phyloP scores from a whole-genome alignment of 2,113 vertebrate species.

The Sturnus vulgaris region DNA sequence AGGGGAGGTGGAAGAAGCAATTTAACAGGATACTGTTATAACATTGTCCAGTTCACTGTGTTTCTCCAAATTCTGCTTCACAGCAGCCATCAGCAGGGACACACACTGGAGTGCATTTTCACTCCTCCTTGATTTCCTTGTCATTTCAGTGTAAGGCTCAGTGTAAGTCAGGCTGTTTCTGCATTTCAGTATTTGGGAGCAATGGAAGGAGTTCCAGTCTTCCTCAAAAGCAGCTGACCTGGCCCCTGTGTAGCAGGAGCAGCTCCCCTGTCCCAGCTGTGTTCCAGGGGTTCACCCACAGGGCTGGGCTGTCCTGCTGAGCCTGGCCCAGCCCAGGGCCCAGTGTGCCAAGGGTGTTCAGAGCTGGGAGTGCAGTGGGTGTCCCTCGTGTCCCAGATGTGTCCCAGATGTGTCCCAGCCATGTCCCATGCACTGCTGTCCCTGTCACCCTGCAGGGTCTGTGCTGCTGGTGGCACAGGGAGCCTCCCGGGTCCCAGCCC shows the following conservation, averaged over 20 bases:
- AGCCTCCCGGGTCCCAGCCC: neutral
- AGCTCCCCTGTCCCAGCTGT: neutral
- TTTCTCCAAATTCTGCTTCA: slow-evolving; percentile 11
- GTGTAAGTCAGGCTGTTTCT: neutral
- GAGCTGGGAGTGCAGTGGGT: neutral
- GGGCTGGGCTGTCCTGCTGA: neutral
- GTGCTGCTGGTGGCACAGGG: neutral
- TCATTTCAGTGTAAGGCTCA: neutral
- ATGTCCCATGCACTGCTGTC: too few species aligned
- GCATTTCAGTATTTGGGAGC: slow-evolving; percentile 14
- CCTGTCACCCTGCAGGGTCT: accelerated
- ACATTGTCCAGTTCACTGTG: neutral
- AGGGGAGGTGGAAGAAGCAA: neutral
- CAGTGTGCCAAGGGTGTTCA: neutral
- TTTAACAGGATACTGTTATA: neutral
- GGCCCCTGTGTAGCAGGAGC: accelerated
- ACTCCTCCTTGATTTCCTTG: neutral
- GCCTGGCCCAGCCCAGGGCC: neutral
- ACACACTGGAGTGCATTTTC: neutral
- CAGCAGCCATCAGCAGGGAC: neutral
- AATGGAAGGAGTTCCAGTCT: neutral
- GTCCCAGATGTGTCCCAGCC: neutral
- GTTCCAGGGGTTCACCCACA: neutral
- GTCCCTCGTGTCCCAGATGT: too few species aligned
- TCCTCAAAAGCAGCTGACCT: neutral